Base-by-base conservation (phyloP, 2,888 invertebrate genomes). In the Timema cristinae region DNA sequence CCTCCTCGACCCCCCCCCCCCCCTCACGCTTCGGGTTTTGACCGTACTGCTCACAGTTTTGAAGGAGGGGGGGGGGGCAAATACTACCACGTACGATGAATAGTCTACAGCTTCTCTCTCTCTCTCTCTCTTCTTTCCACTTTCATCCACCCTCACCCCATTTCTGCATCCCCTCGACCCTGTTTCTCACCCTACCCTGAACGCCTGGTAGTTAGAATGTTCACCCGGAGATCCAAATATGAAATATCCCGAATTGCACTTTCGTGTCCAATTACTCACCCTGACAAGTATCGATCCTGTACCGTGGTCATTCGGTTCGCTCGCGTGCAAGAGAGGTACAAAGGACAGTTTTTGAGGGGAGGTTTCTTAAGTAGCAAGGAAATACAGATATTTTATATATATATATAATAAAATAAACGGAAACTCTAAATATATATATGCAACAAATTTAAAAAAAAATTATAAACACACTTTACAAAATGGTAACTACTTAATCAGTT, bases 191-290 rank as follows among this genome's bases (percentile, higher is more conserved):
- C 32, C 32, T 32, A 32, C 32, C 4, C 32, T 32, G 32, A 32
- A 32, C 32, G 32, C 56, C 70, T 66, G 52, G 68, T 68, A 72
- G 71, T 72, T 72, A 66, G 69, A 69, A 69, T 70, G 68, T 71
- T 73, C 63, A 66, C 69, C 71, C 70, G 66, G 67, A 50, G 59
- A 15, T 71, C 67, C 73, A 74, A 73, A 74, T 74, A 74, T 74
- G 74, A 74, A 74, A 73, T 74, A 73, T 71, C 70, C 73, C 66
- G 70, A 71, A 73, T 73, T 73, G 74, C 74, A 73, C 74, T 73
- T 73, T 70, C 73, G 72, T 74, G 74, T 74, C 68, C 74, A 74
- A 73, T 74, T 74, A 74, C 73, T 74, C 74, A 74, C 72, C 52
- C 66, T 74, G 74, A 71, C 72, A 68, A 72, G 67, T 69, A 74